A percentile compares a stretch with the other conserved stretches of the same genome.
These are phyloP conservation scores for Rhagonycha fulva DNA, from an alignment of 2,888 invertebrate genomes.

Conservation along the genomic window DNA sequence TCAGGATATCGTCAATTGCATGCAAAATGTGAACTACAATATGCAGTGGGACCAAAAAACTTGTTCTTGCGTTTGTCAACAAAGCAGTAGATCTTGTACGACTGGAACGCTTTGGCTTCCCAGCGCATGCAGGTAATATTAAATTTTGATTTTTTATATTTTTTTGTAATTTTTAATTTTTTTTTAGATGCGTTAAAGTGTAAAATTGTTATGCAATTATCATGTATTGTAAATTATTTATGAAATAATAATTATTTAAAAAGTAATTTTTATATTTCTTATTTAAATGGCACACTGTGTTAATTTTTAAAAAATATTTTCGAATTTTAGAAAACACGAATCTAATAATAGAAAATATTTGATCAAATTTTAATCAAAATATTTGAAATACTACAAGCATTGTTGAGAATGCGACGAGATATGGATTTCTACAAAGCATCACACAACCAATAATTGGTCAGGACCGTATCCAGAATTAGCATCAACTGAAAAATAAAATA, in stretches of 20 bases:
- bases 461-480: too few species aligned
- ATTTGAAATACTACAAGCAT: too few species aligned
- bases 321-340: too few species aligned
- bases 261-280: background rate
- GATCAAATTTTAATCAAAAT: too few species aligned
- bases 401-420: too few species aligned
- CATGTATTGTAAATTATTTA: background rate
- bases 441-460: too few species aligned
- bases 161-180: background rate
- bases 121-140: constrained; percentile 37
- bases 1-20: constrained; percentile 32
- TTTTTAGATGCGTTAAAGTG: background rate
- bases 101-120: constrained; percentile 47
- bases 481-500: too few species aligned
- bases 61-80: constrained; percentile 45
- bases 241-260: background rate
- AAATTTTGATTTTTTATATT: background rate
- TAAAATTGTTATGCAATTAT: background rate
- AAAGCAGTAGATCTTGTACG: constrained; percentile 40
- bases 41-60: constrained; percentile 43
- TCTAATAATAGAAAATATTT: too few species aligned
- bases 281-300: too few species aligned
- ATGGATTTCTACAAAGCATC: too few species aligned
- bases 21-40: constrained; percentile 29
- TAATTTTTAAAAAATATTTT: too few species aligned